A percentile compares a stretch with the other conserved stretches of the same genome.
Conservation (phyloP, 2,888 invertebrate species). For the Plagodis dolabraria region DNA sequence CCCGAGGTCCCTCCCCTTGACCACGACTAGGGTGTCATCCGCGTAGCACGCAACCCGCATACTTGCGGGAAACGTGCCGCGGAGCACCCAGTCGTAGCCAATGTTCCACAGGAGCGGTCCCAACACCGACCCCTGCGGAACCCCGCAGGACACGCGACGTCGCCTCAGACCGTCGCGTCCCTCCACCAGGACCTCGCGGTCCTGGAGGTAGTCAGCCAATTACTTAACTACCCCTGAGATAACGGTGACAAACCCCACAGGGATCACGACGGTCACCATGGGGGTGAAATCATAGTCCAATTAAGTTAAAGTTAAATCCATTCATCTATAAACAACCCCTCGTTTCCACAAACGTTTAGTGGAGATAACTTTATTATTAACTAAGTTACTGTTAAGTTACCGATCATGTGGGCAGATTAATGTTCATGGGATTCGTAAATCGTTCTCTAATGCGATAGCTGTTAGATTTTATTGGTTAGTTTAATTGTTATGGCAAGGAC, state of each 20-base stretch:
- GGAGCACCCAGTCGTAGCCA: too few species aligned
- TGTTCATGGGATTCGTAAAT: slow-evolving; percentile 10
- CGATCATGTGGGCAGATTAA: slow-evolving; percentile 33
- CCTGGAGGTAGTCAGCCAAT: too few species aligned
- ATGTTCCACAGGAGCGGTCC: too few species aligned
- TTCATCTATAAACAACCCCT: slow-evolving; percentile 9
- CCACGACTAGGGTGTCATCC: too few species aligned
- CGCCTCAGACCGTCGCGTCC: too few species aligned
- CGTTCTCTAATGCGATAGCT: slow-evolving; percentile 11
- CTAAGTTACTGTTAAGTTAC: slow-evolving; percentile 14
- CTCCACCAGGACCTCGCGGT: too few species aligned
- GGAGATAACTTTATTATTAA: slow-evolving; percentile 18
- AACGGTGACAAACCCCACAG: slow-evolving; percentile 8
- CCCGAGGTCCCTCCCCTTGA: too few species aligned
- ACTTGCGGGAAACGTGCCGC: too few species aligned
- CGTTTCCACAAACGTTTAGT: slow-evolving; percentile 16
- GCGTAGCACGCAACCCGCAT: too few species aligned
- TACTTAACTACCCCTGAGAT: slow-evolving; percentile 1
- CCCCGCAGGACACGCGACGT: too few species aligned
- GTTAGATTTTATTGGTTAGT: slow-evolving; percentile 13
- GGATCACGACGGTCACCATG: slow-evolving; percentile 6
- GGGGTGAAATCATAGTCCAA: slow-evolving; percentile 15
- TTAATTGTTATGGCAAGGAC: background rate
- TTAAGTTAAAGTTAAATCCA: slow-evolving; percentile 21
- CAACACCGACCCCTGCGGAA: too few species aligned